These are phyloP conservation scores for Podocnemis expansa DNA, from an alignment of 2,113 vertebrate species.

Conservation along the genomic window DNA sequence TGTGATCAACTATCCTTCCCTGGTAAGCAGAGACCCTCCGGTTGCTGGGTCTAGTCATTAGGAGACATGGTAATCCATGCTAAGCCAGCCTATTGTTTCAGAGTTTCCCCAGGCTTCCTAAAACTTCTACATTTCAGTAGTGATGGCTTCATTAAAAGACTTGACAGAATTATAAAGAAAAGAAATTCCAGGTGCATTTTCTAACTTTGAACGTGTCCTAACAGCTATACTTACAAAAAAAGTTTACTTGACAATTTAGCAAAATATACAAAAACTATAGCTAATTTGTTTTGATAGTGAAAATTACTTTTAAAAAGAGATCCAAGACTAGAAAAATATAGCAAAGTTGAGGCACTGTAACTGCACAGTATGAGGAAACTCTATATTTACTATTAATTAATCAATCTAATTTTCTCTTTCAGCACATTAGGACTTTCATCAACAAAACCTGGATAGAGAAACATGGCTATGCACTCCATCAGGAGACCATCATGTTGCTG, in stretches of 20 bases:
- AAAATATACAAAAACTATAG: neutral
- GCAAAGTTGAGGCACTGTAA: neutral
- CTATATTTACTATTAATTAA: neutral
- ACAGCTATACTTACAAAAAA: neutral
- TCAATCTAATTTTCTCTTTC: neutral
- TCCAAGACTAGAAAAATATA: neutral
- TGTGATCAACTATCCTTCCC: slow-evolving; percentile 84
- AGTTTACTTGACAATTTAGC: neutral
- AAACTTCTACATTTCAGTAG: neutral
- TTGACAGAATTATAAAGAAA: neutral
- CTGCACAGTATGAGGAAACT: neutral
- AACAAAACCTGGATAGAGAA: slow-evolving; percentile 85
- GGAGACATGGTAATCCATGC: neutral
- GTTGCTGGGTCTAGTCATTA: neutral
- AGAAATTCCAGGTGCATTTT: neutral
- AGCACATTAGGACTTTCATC: slow-evolving; percentile 88
- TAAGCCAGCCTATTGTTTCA: neutral
- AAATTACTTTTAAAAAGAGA: neutral
- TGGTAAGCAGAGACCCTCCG: slow-evolving; percentile 70
- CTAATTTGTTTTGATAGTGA: neutral
- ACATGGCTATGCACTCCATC: slow-evolving; percentile 64
- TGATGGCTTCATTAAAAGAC: neutral
- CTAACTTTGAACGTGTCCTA: neutral
- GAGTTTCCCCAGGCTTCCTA: neutral
- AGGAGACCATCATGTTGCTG: slow-evolving; percentile 75